Conservation (phyloP, 2,888 invertebrate species). For the Acanthosepion esculentum region DNA sequence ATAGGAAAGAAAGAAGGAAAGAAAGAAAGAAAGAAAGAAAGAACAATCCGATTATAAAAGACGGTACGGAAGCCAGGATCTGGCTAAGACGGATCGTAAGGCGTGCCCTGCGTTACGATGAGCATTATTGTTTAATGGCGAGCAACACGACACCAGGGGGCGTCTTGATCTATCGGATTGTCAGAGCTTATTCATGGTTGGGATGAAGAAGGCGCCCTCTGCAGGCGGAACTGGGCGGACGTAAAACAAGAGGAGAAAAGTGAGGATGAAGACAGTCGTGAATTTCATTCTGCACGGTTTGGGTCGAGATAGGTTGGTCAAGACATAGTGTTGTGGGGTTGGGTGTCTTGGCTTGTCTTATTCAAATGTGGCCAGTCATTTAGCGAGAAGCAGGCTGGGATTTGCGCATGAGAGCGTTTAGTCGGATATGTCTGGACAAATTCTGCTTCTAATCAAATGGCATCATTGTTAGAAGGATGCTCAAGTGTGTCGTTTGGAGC, state of each 20-base stretch:
- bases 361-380: background rate
- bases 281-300: background rate
- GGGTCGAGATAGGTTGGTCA: background rate
- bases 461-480: background rate
- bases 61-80: background rate
- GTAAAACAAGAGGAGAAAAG: background rate
- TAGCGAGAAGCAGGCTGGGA: background rate
- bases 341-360: background rate
- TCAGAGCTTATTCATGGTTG: background rate
- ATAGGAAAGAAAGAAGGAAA: background rate
- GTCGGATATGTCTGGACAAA: conserved; percentile 4
- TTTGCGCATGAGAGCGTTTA: background rate
- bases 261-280: background rate
- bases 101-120: background rate
- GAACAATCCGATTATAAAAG: background rate
- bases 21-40: background rate
- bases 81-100: background rate
- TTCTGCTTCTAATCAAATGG: background rate
- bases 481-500: background rate
- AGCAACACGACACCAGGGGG: background rate
- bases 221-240: background rate
- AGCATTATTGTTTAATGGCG: background rate
- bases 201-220: background rate
- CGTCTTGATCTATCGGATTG: background rate
- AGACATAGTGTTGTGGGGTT: background rate